Evolutionary conservation across 2,113 vertebrate genomes (phyloP).

Genomic region (Daboia siamensis): DNA sequence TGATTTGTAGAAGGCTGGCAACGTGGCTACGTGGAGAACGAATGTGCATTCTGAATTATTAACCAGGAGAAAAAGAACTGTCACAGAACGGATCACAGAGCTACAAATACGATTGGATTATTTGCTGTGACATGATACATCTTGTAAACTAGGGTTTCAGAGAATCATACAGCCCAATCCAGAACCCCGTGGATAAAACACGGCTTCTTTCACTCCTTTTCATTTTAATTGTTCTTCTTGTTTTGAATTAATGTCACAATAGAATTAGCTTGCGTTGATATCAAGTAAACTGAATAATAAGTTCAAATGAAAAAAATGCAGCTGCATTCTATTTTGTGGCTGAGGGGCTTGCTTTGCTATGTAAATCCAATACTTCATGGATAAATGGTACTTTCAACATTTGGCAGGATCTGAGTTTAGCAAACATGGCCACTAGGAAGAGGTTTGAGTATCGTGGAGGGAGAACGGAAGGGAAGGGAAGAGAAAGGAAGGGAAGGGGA

Average conservation of each 20-base stretch:
- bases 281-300: neutral
- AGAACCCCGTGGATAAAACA: neutral
- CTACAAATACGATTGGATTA: neutral
- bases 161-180: neutral
- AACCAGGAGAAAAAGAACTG: neutral
- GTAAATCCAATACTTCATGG: neutral
- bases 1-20: constrained; percentile 24
- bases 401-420: neutral
- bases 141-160: neutral
- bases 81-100: neutral
- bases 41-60: constrained; percentile 3
- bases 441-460: neutral
- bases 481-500: no score
- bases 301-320: neutral
- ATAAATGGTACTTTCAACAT: neutral
- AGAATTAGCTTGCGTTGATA: neutral
- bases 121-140: accelerated
- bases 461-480: neutral
- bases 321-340: neutral
- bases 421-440: neutral
- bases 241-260: neutral
- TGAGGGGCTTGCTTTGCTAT: neutral
- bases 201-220: neutral
- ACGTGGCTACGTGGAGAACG: neutral
- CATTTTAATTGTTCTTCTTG: neutral